phyloP scores from a whole-genome alignment of 1,140 invertebrate genomes.

The Ectropis grisescens region DNA sequence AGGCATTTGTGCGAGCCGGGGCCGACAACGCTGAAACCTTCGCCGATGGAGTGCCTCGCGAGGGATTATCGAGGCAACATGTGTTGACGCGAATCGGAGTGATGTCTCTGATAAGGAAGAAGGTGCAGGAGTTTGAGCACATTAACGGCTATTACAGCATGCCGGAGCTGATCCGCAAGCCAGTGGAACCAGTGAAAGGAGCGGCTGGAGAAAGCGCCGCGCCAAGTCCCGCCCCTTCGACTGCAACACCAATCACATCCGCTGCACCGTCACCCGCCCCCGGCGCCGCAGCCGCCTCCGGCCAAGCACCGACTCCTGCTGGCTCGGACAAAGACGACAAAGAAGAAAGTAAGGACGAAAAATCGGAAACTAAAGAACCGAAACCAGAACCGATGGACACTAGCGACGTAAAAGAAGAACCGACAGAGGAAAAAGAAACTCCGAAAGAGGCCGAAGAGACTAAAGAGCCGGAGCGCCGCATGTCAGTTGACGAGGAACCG shows the following conservation, averaged over 20 bases:
- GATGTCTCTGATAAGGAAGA: conserved; percentile 99
- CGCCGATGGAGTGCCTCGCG: conserved; percentile 97
- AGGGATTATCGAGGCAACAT: conserved; percentile 98
- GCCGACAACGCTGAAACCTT: conserved; percentile 98
- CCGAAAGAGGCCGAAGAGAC: conserved; percentile 31
- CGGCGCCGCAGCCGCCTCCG: conserved; percentile 30
- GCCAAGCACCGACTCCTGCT: conserved; percentile 1
- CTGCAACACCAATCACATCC: conserved; percentile 53
- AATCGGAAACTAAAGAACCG: conserved; percentile 64
- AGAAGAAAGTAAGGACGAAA: conserved; percentile 57
- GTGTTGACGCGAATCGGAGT: conserved; percentile 98
- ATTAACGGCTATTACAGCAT: conserved; percentile 99
- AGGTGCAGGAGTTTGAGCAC: conserved; percentile 98
- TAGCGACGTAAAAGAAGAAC: conserved; percentile 55
- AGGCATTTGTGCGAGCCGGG: conserved; percentile 98
- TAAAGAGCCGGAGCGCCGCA: conserved; percentile 37
- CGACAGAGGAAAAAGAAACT: conserved; percentile 29
- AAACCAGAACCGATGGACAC: conserved; percentile 61
- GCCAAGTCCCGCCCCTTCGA: conserved; percentile 76
- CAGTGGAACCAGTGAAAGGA: conserved; percentile 77
- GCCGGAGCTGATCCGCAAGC: conserved; percentile 90
- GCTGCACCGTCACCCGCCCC: conserved; percentile 55
- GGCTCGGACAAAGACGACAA: conserved; percentile 59
- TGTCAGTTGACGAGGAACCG: conserved; percentile 40
- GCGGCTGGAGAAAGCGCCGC: conserved; percentile 75